These are phyloP conservation scores for Seriola dumerili DNA, from an alignment of 2,113 vertebrate genomes.

Conservation along the genomic window DNA sequence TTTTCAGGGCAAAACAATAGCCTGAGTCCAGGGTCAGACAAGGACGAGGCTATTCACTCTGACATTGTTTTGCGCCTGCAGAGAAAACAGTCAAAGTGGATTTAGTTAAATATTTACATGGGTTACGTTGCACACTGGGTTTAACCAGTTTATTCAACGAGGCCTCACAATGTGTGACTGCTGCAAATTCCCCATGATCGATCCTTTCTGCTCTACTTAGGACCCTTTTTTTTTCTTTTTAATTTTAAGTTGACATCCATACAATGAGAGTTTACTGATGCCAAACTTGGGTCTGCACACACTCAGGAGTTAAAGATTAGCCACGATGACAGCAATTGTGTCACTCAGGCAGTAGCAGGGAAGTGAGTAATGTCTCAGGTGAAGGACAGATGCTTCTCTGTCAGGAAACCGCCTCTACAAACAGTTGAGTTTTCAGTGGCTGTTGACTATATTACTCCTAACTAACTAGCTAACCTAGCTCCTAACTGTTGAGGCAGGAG, in stretches of 20 bases:
- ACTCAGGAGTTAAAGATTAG: slow-evolving; percentile 59
- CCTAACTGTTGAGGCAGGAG: too few species aligned
- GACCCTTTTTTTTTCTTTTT: not conserved
- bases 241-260: not conserved
- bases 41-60: slow-evolving; percentile 19
- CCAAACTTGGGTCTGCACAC: not conserved
- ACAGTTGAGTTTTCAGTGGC: not conserved
- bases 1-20: slow-evolving; percentile 9
- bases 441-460: too few species aligned
- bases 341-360: slow-evolving; percentile 24
- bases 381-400: slow-evolving; percentile 29
- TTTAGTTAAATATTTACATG: slow-evolving; percentile 58
- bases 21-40: slow-evolving; percentile 8
- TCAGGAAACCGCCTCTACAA: too few species aligned
- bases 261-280: slow-evolving; percentile 1
- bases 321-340: slow-evolving; percentile 16
- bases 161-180: not conserved
- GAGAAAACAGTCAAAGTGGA: slow-evolving; percentile 48
- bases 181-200: slow-evolving; percentile 18
- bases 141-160: not conserved
- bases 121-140: slow-evolving; percentile 3
- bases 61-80: slow-evolving; percentile 15
- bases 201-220: slow-evolving; percentile 28
- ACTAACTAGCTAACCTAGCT: too few species aligned
- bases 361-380: slow-evolving; percentile 22